These are phyloP conservation scores for Myotis vivesi DNA, from an alignment of 2,797 vertebrate species.

Conservation along the genomic window DNA sequence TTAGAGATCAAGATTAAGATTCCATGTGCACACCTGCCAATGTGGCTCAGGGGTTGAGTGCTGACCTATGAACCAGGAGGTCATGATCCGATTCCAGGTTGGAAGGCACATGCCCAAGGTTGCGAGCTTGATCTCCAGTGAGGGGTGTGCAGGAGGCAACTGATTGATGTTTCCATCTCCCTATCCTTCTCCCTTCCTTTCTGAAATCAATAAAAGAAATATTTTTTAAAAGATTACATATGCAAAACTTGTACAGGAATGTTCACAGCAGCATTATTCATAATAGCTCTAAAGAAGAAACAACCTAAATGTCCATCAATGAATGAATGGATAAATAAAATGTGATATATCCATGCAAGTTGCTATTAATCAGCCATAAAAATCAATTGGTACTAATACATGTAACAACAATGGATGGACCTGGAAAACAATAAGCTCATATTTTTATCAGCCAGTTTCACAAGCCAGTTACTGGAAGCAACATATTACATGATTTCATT, in stretches of 20 bases:
- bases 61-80: too few relatives aligned
- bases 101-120: too few relatives aligned
- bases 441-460: neutral
- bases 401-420: neutral
- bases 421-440: neutral
- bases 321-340: neutral
- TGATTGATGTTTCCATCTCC: too few relatives aligned
- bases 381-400: neutral
- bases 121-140: too few relatives aligned
- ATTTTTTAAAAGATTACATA: neutral
- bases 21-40: too few relatives aligned
- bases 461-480: neutral
- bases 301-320: neutral
- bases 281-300: neutral
- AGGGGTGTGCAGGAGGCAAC: too few relatives aligned
- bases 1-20: neutral
- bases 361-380: neutral
- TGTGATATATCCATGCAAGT: neutral
- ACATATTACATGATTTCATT: neutral
- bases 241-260: neutral
- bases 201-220: too few relatives aligned
- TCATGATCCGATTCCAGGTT: too few relatives aligned
- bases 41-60: too few relatives aligned
- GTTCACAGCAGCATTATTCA: neutral
- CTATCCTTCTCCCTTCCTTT: too few relatives aligned